A percentile compares a stretch with the other conserved stretches of the same genome.
Evolutionary conservation across 2,888 invertebrate species (phyloP).

Genomic region (Embidobia sp.): DNA sequence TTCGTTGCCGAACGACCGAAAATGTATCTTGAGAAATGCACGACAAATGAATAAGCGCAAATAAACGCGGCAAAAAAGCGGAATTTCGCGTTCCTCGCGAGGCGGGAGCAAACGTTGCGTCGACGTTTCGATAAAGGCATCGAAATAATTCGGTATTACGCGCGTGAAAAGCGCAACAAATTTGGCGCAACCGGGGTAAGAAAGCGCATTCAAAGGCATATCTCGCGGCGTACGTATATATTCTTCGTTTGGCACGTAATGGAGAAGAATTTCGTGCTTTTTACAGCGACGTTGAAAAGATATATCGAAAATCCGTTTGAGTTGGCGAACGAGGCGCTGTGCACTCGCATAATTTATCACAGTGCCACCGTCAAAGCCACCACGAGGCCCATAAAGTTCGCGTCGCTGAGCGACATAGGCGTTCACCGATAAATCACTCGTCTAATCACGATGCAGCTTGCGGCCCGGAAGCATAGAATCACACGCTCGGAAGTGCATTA

Average conservation of each 20-base stretch:
- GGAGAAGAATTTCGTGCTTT: slow-evolving; percentile 37
- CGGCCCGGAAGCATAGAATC: slow-evolving; percentile 33
- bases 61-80: too few relatives aligned
- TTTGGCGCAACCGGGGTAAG: slow-evolving; percentile 9
- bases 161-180: slow-evolving; percentile 24
- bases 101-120: background rate
- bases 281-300: slow-evolving; percentile 32
- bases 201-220: slow-evolving; percentile 25
- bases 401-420: slow-evolving; percentile 50
- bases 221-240: slow-evolving; percentile 45
- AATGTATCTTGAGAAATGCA: too few relatives aligned
- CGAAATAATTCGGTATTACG: slow-evolving; percentile 1
- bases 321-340: slow-evolving; percentile 35
- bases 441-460: slow-evolving; percentile 60
- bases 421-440: slow-evolving; percentile 61
- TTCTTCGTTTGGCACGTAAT: slow-evolving; percentile 39
- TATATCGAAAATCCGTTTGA: slow-evolving; percentile 55
- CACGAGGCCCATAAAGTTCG: slow-evolving; percentile 57
- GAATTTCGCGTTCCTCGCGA: background rate
- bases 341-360: slow-evolving; percentile 61
- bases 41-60: too few relatives aligned
- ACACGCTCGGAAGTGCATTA: slow-evolving; percentile 43
- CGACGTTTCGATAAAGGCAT: slow-evolving; percentile 2
- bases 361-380: slow-evolving; percentile 60
- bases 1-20: too few relatives aligned